phyloP scores from a whole-genome alignment of 2,888 invertebrate genomes.

The Apocheima hispidaria region DNA sequence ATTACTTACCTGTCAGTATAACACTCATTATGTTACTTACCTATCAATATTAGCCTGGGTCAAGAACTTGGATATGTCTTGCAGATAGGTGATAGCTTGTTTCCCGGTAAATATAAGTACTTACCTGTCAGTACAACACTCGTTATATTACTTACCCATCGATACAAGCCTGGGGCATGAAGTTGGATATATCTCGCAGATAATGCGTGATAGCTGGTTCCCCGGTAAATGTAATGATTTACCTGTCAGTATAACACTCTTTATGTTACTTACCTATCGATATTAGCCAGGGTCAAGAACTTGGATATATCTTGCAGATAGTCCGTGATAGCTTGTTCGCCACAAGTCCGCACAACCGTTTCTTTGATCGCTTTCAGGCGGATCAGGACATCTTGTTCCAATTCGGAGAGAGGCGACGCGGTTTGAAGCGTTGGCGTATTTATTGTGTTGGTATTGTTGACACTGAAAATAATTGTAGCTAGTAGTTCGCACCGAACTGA shows the following conservation, averaged over 20 bases:
- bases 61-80: too few relatives aligned
- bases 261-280: not conserved
- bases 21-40: too few relatives aligned
- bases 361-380: constrained; percentile 1
- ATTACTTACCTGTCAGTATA: too few relatives aligned
- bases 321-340: not conserved
- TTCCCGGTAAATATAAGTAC: too few relatives aligned
- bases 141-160: not conserved
- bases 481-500: too few relatives aligned
- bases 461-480: not conserved
- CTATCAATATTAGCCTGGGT: too few relatives aligned
- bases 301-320: not conserved
- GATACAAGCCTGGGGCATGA: not conserved
- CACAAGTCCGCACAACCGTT: not conserved
- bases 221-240: too few relatives aligned
- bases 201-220: too few relatives aligned
- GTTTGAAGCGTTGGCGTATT: not conserved
- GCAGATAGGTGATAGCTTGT: too few relatives aligned
- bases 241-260: not conserved
- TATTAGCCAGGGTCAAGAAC: not conserved
- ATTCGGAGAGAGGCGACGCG: not conserved
- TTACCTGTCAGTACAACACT: too few relatives aligned
- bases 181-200: too few relatives aligned
- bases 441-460: not conserved
- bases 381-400: not conserved